Evolutionary conservation across 2,888 invertebrate genomes (phyloP).

Genomic region (Drosophila atroscutellata): DNA sequence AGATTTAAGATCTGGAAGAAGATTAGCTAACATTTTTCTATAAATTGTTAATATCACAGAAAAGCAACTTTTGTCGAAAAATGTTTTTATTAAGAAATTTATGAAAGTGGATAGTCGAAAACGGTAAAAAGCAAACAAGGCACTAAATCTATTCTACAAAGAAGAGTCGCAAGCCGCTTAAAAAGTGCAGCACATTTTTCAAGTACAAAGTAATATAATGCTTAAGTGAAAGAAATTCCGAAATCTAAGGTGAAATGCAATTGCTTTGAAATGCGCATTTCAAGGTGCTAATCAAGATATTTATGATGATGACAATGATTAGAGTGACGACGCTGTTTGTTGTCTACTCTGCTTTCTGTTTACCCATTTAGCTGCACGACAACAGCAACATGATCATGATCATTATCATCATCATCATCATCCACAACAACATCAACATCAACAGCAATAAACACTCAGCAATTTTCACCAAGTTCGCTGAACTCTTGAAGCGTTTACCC

Average conservation of each 20-base stretch:
- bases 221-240: neutral
- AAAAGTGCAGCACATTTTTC: neutral
- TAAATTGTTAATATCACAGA: neutral
- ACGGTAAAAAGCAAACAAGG: neutral
- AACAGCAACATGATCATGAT: constrained; percentile 31
- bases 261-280: constrained; percentile 20
- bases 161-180: neutral
- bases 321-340: constrained; percentile 19
- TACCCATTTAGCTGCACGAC: constrained; percentile 16
- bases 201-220: constrained; percentile 3
- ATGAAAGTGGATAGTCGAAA: neutral
- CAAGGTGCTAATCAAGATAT: constrained; percentile 23
- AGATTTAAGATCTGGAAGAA: neutral
- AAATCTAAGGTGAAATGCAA: constrained; percentile 27
- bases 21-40: neutral
- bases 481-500: constrained; percentile 51
- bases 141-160: neutral
- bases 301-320: constrained; percentile 7
- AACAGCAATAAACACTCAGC: constrained; percentile 61
- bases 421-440: constrained; percentile 23
- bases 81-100: too few species aligned
- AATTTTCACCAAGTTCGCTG: constrained; percentile 71
- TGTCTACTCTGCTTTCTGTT: constrained; percentile 34
- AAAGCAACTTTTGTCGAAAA: too few species aligned
- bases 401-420: constrained; percentile 31